A percentile compares a stretch with the other conserved stretches of the same genome.
phyloP scores from a whole-genome alignment of 2,888 invertebrate species.

The Parasteatoda lunata region DNA sequence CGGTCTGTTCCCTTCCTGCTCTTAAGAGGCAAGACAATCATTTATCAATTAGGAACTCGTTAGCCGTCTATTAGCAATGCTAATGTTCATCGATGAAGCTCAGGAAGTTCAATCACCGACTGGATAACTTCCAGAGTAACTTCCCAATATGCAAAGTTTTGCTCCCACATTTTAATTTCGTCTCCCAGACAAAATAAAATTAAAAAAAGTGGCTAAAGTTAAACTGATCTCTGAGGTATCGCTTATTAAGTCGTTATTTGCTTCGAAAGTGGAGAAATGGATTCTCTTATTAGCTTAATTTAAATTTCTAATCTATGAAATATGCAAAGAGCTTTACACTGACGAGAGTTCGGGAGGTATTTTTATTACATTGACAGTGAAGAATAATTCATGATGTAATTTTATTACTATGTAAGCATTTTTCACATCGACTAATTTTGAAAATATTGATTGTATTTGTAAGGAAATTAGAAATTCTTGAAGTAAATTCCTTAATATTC shows the following conservation, averaged over 20 bases:
- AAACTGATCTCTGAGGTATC: conserved; percentile 15
- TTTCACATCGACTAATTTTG: too few species aligned
- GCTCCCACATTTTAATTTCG: conserved; percentile 20
- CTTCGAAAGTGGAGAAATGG: background rate
- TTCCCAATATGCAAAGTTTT: too few species aligned
- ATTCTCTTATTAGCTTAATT: conserved; percentile 10
- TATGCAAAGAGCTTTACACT: too few species aligned
- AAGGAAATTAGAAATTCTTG: too few species aligned
- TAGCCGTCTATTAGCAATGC: conserved; percentile 45
- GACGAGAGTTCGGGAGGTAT: too few species aligned
- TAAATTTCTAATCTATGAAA: too few species aligned
- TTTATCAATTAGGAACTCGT: conserved; percentile 60
- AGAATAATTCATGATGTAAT: too few species aligned
- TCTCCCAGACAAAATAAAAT: background rate
- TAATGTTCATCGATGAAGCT: conserved; percentile 23
- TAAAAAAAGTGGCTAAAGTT: conserved; percentile 13
- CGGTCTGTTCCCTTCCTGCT: conserved; percentile 18
- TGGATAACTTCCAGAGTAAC: background rate
- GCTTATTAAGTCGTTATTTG: conserved; percentile 41
- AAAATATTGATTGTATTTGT: too few species aligned
- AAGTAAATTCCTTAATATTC: too few species aligned
- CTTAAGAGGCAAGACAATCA: conserved; percentile 32
- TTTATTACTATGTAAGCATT: too few species aligned
- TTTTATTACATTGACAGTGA: too few species aligned
- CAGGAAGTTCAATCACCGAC: conserved; percentile 6